These are phyloP conservation scores for Pangasius djambal DNA, from an alignment of 2,797 vertebrate genomes.

Conservation along the genomic window DNA sequence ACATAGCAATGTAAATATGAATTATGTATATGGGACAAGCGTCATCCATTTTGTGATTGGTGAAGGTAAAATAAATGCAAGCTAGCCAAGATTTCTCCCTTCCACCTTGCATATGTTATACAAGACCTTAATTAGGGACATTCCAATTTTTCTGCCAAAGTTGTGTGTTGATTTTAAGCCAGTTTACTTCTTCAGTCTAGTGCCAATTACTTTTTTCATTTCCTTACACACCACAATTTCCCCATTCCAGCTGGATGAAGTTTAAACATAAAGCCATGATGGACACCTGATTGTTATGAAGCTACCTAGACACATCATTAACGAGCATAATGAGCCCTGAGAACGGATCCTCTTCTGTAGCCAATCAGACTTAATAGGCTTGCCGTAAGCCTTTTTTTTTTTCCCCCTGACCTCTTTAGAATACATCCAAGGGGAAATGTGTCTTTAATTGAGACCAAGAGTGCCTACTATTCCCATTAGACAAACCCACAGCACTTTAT, in stretches of 20 bases:
- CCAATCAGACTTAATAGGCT: slow-evolving; percentile 46
- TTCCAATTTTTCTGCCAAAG: background rate
- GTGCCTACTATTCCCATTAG: slow-evolving; percentile 44
- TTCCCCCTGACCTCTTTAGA: slow-evolving; percentile 37
- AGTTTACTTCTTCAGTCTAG: background rate
- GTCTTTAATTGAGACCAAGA: slow-evolving; percentile 54
- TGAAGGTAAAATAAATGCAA: background rate
- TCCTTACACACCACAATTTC: background rate
- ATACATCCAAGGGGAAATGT: slow-evolving; percentile 44
- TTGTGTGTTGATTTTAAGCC: background rate
- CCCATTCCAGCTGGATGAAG: background rate
- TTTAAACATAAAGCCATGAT: slow-evolving; percentile 15
- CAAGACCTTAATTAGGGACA: background rate
- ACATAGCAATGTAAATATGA: background rate
- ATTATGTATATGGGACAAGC: background rate
- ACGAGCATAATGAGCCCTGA: slow-evolving; percentile 10
- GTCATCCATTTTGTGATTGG: background rate
- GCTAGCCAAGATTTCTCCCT: background rate
- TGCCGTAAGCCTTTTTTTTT: slow-evolving; percentile 34
- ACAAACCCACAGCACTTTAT: slow-evolving; percentile 40
- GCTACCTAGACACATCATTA: slow-evolving; percentile 37
- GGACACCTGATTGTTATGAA: slow-evolving; percentile 30
- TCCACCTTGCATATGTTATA: background rate
- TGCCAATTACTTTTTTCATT: background rate
- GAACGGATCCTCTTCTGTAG: slow-evolving; percentile 30